A percentile compares a stretch with the other conserved stretches of the same genome.
phyloP scores from a whole-genome alignment of 2,113 vertebrate genomes.

The Grus americana region DNA sequence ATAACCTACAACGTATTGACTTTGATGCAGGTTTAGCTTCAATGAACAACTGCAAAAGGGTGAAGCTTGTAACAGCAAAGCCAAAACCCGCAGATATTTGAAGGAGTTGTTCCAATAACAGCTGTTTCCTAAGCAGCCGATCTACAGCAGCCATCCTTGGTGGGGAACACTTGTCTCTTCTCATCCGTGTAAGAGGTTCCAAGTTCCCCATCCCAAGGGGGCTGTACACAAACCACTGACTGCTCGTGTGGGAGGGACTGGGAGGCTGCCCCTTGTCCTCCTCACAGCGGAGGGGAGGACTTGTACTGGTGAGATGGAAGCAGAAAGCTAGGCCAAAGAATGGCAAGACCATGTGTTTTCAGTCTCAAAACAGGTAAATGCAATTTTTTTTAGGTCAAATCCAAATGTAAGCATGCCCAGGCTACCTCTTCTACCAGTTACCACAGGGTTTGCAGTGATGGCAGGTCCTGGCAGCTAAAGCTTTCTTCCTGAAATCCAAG shows the following conservation, averaged over 20 bases:
- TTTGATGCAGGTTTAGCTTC: neutral
- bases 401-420: neutral
- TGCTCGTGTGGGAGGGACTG: accelerated
- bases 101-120: neutral
- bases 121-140: neutral
- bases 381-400: neutral
- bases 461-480: neutral
- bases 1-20: neutral
- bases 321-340: neutral
- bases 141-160: neutral
- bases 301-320: neutral
- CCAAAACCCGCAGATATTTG: neutral
- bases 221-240: accelerated
- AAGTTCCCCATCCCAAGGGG: neutral
- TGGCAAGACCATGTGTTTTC: neutral
- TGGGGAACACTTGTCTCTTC: neutral
- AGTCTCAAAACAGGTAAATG: neutral
- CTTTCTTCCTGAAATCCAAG: neutral
- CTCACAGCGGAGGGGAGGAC: too few relatives aligned
- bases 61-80: neutral
- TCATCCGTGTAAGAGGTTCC: neutral
- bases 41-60: neutral
- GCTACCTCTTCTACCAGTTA: neutral
- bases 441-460: neutral
- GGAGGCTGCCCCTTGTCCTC: neutral